These are phyloP conservation scores for Takifugu ocellatus DNA, from an alignment of 2,797 vertebrate genomes.

Conservation along the genomic window DNA sequence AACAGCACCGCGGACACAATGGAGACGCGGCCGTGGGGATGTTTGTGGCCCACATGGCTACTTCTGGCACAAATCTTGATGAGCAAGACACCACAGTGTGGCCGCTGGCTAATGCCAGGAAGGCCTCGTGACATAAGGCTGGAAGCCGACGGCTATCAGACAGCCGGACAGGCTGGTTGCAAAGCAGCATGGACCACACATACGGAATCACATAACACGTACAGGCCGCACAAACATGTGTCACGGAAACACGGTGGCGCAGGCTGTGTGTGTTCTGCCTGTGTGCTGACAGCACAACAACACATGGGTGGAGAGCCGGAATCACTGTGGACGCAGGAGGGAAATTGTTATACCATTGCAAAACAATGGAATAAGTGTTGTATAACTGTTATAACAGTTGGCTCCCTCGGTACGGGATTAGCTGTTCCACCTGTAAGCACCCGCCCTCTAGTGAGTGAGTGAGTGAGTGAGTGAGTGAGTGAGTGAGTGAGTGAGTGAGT, in stretches of 20 bases:
- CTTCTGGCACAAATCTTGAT: conserved; percentile 41
- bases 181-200: conserved; percentile 41
- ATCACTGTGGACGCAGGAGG: conserved; percentile 5
- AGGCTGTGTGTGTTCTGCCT: conserved; percentile 12
- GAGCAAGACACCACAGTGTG: conserved; percentile 36
- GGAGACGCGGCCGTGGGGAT: conserved; percentile 50
- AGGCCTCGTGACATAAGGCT: conserved; percentile 48
- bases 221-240: conserved; percentile 30
- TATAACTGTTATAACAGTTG: conserved; percentile 21
- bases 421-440: conserved; percentile 4
- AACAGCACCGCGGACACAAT: conserved; percentile 43
- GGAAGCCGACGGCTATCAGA: conserved; percentile 43
- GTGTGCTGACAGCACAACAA: conserved; percentile 15
- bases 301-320: conserved; percentile 5
- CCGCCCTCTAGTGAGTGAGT: conserved; percentile 28
- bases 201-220: conserved; percentile 39
- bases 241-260: conserved; percentile 15
- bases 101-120: conserved; percentile 41
- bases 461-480: neutral
- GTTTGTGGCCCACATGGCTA: conserved; percentile 55
- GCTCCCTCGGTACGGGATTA: conserved; percentile 4
- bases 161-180: conserved; percentile 21
- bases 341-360: neutral
- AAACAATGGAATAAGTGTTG: too few relatives aligned
- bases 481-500: too few relatives aligned